These are phyloP conservation scores for Drosophila miranda DNA, from an alignment of 1,140 invertebrate species.

Conservation along the genomic window DNA sequence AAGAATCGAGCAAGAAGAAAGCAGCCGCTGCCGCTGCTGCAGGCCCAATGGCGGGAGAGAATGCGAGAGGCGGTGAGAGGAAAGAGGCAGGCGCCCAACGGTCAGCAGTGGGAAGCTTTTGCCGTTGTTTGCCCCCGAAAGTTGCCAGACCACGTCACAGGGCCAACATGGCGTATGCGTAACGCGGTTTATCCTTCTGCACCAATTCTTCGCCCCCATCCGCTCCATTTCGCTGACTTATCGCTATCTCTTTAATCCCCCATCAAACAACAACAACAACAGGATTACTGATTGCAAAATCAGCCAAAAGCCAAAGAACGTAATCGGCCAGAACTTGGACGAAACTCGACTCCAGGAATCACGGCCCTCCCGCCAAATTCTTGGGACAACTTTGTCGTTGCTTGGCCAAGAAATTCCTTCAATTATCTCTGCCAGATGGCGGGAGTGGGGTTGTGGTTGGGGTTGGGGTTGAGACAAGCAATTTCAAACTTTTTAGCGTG, in stretches of 20 bases:
- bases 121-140: constrained; percentile 45
- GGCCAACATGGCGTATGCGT: constrained; percentile 70
- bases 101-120: constrained; percentile 65
- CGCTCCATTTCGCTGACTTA: no score
- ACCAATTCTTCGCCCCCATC: constrained; percentile 19
- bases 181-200: constrained; percentile 60
- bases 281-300: no score
- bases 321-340: no score
- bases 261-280: no score
- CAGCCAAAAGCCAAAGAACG: no score
- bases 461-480: background rate
- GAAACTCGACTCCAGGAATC: no score
- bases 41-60: constrained; percentile 3
- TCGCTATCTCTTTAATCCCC: no score
- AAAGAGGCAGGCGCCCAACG: constrained; percentile 30
- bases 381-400: background rate
- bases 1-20: constrained; percentile 8
- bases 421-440: no score
- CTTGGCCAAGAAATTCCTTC: no score
- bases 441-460: background rate
- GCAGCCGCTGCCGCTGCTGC: constrained; percentile 1
- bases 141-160: constrained; percentile 68
- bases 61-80: constrained; percentile 21
- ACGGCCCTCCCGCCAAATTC: background rate
- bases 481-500: constrained; percentile 1